Percentiles rank a stretch among this genome's conserved stretches.
These are phyloP conservation scores for Charanyca ferruginea DNA, from an alignment of 2,888 invertebrate species.

Conservation along the genomic window DNA sequence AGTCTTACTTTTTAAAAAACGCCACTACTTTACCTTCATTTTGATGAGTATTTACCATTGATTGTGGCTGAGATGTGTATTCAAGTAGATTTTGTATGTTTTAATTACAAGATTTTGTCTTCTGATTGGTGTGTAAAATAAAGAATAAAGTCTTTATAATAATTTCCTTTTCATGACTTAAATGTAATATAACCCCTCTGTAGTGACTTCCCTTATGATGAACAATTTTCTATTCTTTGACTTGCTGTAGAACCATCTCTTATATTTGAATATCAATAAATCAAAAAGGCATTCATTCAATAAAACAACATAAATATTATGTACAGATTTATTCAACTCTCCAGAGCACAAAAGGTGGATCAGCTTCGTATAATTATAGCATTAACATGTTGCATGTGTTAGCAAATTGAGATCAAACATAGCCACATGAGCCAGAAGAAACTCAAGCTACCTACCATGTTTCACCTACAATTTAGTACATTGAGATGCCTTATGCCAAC, in stretches of 20 bases:
- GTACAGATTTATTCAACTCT: constrained; percentile 48
- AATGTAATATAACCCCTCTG: not conserved
- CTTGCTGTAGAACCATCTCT: too few relatives aligned
- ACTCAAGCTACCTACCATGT: not conserved
- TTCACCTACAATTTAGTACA: not conserved
- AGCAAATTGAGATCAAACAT: constrained; percentile 20
- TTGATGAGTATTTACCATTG: too few relatives aligned
- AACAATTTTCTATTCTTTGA: too few relatives aligned
- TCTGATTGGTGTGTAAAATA: constrained; percentile 31
- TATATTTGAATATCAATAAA: too few relatives aligned
- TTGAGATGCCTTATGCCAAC: not conserved
- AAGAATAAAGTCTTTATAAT: constrained; percentile 51
- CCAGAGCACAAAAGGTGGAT: constrained; percentile 12
- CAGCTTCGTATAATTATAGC: not conserved
- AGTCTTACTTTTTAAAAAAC: too few relatives aligned
- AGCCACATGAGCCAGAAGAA: constrained; percentile 3
- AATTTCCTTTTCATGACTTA: constrained; percentile 5
- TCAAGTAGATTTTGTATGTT: too few relatives aligned
- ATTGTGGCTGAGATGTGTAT: too few relatives aligned
- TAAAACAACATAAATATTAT: constrained; percentile 18
- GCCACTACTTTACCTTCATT: too few relatives aligned
- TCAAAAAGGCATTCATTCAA: constrained; percentile 1
- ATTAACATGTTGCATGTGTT: too few relatives aligned
- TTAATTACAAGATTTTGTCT: too few relatives aligned
- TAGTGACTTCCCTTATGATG: not conserved